Base-by-base conservation (phyloP, 2,113 vertebrate genomes). In the Lethenteron camtschaticum region DNA sequence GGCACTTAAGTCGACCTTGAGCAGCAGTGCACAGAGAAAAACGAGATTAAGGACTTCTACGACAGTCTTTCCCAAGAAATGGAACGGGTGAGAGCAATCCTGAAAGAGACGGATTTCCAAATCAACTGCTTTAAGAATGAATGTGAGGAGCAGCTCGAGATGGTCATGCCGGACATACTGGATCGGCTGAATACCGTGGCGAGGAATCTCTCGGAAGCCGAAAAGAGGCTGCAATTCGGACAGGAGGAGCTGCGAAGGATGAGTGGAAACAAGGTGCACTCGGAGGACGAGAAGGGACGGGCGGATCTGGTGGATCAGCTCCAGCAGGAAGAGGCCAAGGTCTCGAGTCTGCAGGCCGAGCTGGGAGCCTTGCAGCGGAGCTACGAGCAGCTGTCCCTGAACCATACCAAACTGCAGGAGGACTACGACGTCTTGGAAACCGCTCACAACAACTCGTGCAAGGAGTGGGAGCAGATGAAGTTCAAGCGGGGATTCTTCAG, bases 131-230 rank as follows among this genome's bases (percentile, higher is more conserved):
- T 41, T 41, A 41, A 41, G 41, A 41, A 41, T 41, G 41, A 41
- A 41, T 41, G 41, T 41, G 41, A 41, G 41, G 41, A 41, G 41
- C 41, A 41, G 41, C 41, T 41, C 4, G 41, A 41, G 41, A 41
- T 6, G 41, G 41, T 41, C 6, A 41, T 41, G 41, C 41, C 41
- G 41, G 41, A 41, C 41, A 41, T 41, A 41, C 41, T 41, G 41
- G 41, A 41, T 41, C 41, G 41, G 41, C 41, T 41, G 41, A 41
- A 41, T 6, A 83, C 82, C 60, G 77, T 88, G 69, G 88, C 86
- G 69, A 87, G 77, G 78, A 89, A 82, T 76, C 79, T 88, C 70
- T 87, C 92, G 77, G 87, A 95, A 75, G 83, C 85, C 0, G 89
- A 90, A 74, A 77, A 81, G 70, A 86, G 82, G 71, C 73, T 90